Evolutionary conservation across 1,140 invertebrate genomes (phyloP).

Genomic region (Achatina immaculata): DNA sequence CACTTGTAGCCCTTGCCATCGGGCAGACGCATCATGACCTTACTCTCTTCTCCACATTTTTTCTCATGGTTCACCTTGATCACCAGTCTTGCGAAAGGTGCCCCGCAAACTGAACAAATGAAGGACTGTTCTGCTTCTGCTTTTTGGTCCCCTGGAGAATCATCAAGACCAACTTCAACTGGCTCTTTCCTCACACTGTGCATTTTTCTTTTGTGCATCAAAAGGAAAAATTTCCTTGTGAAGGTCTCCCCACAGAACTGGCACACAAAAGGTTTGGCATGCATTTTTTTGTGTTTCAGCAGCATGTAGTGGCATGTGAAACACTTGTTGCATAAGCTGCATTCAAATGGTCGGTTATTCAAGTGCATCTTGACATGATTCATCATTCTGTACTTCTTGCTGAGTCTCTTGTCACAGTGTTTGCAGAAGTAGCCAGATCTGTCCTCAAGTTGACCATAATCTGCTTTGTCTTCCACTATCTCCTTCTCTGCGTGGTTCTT

Average conservation of each 20-base stretch:
- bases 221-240: constrained; percentile 32
- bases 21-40: constrained; percentile 15
- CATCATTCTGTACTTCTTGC: constrained; percentile 34
- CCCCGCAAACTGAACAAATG: constrained; percentile 22
- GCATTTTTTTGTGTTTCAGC: constrained; percentile 31
- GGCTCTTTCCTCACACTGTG: background rate
- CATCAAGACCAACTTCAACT: background rate
- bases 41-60: constrained; percentile 34
- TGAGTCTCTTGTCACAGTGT: constrained; percentile 31
- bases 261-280: constrained; percentile 20
- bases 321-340: constrained; percentile 36
- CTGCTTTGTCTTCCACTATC: constrained; percentile 23
- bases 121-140: background rate
- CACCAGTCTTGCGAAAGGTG: constrained; percentile 29
- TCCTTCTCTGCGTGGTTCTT: constrained; percentile 27
- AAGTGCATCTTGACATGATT: constrained; percentile 26
- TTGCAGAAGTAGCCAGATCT: constrained; percentile 29
- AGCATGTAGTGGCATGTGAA: constrained; percentile 31
- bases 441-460: constrained; percentile 25
- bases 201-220: constrained; percentile 18
- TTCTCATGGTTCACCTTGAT: constrained; percentile 38
- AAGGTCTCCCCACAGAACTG: constrained; percentile 21
- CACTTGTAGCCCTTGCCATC: constrained; percentile 33
- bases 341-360: constrained; percentile 22
- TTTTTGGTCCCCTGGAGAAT: background rate